Conservation (phyloP, 2,797 vertebrate genomes). For the Pterois miles region DNA sequence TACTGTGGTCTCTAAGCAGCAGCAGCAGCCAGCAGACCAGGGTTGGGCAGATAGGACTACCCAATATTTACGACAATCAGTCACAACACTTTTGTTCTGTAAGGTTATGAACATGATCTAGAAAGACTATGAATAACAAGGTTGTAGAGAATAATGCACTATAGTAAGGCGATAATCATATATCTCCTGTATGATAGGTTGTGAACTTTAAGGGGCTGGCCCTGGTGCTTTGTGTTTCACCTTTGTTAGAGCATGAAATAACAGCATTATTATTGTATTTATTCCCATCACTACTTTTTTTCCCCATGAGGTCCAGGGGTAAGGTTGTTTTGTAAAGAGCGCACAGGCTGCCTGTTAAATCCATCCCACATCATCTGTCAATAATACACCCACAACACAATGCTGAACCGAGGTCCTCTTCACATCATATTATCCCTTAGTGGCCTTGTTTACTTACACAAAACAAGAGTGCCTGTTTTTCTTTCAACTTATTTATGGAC, state of each 20-base stretch:
- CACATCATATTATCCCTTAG: conserved; percentile 9
- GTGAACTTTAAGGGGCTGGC: background rate
- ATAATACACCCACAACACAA: conserved; percentile 33
- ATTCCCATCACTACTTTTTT: background rate
- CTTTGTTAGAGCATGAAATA: background rate
- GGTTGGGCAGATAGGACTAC: too few relatives aligned
- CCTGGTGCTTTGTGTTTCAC: background rate
- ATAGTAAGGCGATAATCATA: background rate
- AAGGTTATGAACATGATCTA: background rate
- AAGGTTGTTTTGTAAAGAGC: conserved; percentile 25
- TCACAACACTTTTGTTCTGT: too few relatives aligned
- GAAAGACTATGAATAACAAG: background rate
- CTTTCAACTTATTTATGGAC: conserved; percentile 19
- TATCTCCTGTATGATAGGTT: background rate
- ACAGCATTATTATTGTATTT: conserved; percentile 9
- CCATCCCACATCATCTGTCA: conserved; percentile 27
- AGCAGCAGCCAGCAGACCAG: too few relatives aligned
- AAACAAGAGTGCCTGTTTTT: conserved; percentile 20
- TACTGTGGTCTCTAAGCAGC: too few relatives aligned
- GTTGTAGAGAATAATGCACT: background rate
- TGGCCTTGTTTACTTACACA: conserved; percentile 22
- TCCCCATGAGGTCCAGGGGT: background rate
- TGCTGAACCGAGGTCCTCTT: conserved; percentile 31
- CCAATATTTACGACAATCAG: too few relatives aligned
- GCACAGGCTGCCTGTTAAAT: conserved; percentile 24